These are phyloP conservation scores for Chaenogobius annularis DNA, from an alignment of 2,113 vertebrate genomes.

Conservation along the genomic window DNA sequence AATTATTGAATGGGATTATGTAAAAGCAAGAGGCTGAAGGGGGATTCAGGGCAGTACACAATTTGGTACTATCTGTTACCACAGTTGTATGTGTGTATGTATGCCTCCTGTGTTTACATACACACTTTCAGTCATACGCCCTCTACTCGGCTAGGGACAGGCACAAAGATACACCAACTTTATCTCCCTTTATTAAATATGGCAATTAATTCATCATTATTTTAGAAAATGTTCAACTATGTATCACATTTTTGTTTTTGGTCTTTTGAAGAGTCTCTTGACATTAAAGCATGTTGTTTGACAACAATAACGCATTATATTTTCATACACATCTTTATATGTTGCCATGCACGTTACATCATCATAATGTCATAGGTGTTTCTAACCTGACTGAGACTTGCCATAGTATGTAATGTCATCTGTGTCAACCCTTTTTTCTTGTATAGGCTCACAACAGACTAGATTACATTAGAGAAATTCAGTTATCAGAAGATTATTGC, in stretches of 20 bases:
- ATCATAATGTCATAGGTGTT: background rate
- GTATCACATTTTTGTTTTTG: too few relatives aligned
- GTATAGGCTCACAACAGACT: background rate
- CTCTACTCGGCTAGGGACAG: background rate
- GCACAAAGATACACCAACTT: background rate
- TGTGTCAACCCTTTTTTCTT: too few relatives aligned
- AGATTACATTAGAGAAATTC: slow-evolving; percentile 41
- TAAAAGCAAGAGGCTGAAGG: slow-evolving; percentile 32
- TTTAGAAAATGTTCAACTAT: too few relatives aligned
- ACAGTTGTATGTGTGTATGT: background rate
- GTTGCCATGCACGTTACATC: too few relatives aligned
- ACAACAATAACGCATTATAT: too few relatives aligned
- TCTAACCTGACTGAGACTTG: too few relatives aligned
- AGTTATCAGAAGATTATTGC: slow-evolving; percentile 67
- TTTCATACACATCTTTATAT: too few relatives aligned
- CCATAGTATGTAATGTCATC: too few relatives aligned
- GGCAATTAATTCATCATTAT: too few relatives aligned
- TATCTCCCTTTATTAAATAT: too few relatives aligned
- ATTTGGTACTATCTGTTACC: background rate
- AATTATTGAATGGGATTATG: slow-evolving; percentile 24
- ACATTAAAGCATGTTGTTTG: too few relatives aligned
- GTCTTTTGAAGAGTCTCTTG: too few relatives aligned
- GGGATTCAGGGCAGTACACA: background rate
- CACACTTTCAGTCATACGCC: background rate
- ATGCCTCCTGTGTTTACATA: background rate